These are phyloP conservation scores for Carpatolechia fugitivella DNA, from an alignment of 2,888 invertebrate genomes.

Conservation along the genomic window DNA sequence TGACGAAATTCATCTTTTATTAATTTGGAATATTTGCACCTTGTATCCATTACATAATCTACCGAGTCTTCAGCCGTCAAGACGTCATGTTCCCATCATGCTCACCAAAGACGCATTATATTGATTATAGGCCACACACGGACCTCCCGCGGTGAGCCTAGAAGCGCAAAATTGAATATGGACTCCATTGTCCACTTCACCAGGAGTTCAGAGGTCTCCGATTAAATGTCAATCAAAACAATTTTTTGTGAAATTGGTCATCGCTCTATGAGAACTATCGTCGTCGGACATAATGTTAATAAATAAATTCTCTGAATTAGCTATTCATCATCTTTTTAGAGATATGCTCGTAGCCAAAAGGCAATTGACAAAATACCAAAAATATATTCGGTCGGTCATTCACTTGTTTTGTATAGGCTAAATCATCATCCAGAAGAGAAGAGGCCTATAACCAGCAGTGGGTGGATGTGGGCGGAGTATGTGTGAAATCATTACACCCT, in stretches of 20 bases:
- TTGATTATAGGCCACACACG: constrained; percentile 49
- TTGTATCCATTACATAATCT: constrained; percentile 27
- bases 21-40: background rate
- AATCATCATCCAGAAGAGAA: no score
- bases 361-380: no score
- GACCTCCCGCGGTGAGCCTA: constrained; percentile 57
- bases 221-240: constrained; percentile 54
- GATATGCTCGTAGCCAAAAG: background rate
- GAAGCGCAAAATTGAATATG: constrained; percentile 53
- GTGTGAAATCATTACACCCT: no score
- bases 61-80: constrained; percentile 37
- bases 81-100: constrained; percentile 45
- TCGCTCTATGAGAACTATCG: constrained; percentile 24
- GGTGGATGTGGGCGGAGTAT: no score
- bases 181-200: constrained; percentile 48
- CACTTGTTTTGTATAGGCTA: no score
- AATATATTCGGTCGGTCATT: no score
- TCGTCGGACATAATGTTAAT: background rate
- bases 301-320: background rate
- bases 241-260: constrained; percentile 47
- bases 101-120: constrained; percentile 43
- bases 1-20: no score
- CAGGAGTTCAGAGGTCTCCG: constrained; percentile 57
- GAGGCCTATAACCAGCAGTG: no score
- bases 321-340: background rate